Evolutionary conservation across 2,797 vertebrate genomes (phyloP), one percentile per base, ranked within the genome.

Genomic region (Malurus leucopterus): DNA sequence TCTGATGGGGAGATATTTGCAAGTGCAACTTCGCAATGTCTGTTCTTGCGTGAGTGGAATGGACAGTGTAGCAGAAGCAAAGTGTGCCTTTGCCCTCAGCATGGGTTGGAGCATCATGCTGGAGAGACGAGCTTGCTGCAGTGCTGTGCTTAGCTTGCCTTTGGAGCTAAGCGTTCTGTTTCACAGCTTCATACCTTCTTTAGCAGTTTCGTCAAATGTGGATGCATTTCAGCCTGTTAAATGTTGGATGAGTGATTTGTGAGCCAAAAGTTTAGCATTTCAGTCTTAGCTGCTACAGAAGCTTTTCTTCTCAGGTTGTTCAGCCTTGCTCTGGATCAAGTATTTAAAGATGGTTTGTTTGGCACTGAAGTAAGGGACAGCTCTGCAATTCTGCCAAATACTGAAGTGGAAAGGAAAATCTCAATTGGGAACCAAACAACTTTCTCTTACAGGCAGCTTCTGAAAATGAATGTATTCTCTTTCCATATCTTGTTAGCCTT

Each of bases 1-100:
- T 95, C 93, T 95, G 95, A 70, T 73, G 89, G 67, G 71, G 90
- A 92, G 85, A 92, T 89, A 54, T 3, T 92, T 71, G 77, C 93
- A 88, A 84, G n/a, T 84, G 63, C 73, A 62, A 49, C 15, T 84
- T 69, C 47, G 82, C 85, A 29, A 1, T 88, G 93, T 90, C 84
- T 91, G 53, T 17, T 91, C 80, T 73, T 92, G 85, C 1, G 4
- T 88, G 91, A 82, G 83, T 93, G 83, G 83, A 92, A 68, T 73
- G 89, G 82, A 68, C 19, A 1, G 30, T 77, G 58, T 0, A 50
- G 82, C 70, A 84, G 53, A 0, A 6, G 46, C 27, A 2, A 24
- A 76, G 47, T 8, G 41, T 54, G 57, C 46, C 72, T 40, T 85
- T 69, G 80, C 30, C 46, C 46, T 53, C 24, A 53, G 88, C 69